Base-by-base conservation (phyloP, 2,888 invertebrate species). In the Quadroppia sp. region DNA sequence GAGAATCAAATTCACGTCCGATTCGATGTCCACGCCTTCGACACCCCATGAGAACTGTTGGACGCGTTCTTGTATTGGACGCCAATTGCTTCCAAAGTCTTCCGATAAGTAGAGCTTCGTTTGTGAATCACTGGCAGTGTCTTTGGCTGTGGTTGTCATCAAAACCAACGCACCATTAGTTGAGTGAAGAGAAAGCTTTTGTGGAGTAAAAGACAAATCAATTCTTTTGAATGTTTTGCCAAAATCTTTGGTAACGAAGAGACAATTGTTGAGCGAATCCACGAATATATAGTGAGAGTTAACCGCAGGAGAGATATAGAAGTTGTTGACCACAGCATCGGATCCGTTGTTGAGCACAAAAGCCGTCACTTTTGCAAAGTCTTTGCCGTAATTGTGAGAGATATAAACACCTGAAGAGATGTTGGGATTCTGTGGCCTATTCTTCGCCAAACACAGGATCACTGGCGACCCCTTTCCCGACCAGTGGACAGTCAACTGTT, bases 401-500 rank as follows among this genome's bases (percentile, higher is more conserved):
- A 94, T 89, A 81, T 89, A 94, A 30, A 94, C 87, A 30, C 89
- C 87, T 67, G 92, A 91, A 30, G 90, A 86, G 42, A 78, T 80
- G 20, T 77, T 76, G 0, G 73, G 72, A 15, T 75, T 48, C 17
- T 75, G 76, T 4, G 76, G 73, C 17, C 76, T 73, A 75, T 92
- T 90, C 78, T 89, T 86, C 1, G 92, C 91, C 77, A 94, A 84
- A 80, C 93, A 93, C 77, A 94, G 89, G 79, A 94, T 90, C 36
- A 92, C 90, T 83, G 91, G 88, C 76, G 91, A 91, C 25, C 89
- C 89, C 82, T 91, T 90, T 32, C 94, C 93, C 15, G 92, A 90
- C 94, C 94, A 94, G 82, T 93, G 92, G 13, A 94, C 92, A 87
- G 94, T 90, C 80, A 94, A 83, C 81, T 92, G 91, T 80, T 91